A percentile compares a stretch with the other conserved stretches of the same genome.
phyloP scores from a whole-genome alignment of 2,113 vertebrate genomes.

The Strix uralensis region DNA sequence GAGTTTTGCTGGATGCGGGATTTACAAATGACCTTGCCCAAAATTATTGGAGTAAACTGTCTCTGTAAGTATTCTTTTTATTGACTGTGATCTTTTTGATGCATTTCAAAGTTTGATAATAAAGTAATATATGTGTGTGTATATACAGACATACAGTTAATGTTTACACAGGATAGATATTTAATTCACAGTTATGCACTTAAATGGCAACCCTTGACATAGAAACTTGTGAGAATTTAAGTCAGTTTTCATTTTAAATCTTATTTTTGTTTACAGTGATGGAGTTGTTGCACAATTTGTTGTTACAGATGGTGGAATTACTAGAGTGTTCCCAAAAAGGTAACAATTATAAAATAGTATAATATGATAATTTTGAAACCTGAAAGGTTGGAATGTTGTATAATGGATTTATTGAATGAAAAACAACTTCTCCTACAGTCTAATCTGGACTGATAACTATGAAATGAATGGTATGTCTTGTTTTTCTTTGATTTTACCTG shows the following conservation, averaged over 20 bases:
- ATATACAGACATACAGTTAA: not conserved
- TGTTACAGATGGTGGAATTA: constrained; percentile 96
- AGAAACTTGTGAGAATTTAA: not conserved
- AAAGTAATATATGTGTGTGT: not conserved
- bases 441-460: not conserved
- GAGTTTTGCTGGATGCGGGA: constrained; percentile 91
- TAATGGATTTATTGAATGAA: not conserved
- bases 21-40: constrained; percentile 89
- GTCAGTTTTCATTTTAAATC: not conserved
- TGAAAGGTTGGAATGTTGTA: not conserved
- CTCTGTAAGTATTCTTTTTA: constrained; percentile 80
- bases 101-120: not conserved
- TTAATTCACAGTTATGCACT: not conserved
- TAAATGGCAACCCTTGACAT: not conserved
- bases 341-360: constrained; percentile 59
- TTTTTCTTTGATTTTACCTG: not conserved
- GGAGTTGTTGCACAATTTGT: constrained; percentile 92
- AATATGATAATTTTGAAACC: not conserved
- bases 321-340: constrained; percentile 94
- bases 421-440: not conserved
- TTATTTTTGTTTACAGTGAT: constrained; percentile 73
- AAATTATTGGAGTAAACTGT: constrained; percentile 86
- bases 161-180: not conserved
- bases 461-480: not conserved
- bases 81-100: not conserved